These are phyloP conservation scores for Drosophila multiciliata DNA, from an alignment of 2,888 invertebrate genomes.

Conservation along the genomic window DNA sequence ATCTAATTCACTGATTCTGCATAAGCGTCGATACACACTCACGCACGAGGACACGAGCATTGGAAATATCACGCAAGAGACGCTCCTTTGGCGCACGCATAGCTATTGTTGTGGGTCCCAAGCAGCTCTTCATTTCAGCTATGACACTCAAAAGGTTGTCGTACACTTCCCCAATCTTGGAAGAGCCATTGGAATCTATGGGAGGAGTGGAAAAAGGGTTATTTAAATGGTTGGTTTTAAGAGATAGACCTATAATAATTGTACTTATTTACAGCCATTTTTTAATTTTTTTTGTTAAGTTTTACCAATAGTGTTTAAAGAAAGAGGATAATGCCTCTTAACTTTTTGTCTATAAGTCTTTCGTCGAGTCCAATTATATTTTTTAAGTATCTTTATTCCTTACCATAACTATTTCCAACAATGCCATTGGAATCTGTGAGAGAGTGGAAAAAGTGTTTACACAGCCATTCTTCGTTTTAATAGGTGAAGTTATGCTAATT, in stretches of 20 bases:
- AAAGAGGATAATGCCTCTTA: too few relatives aligned
- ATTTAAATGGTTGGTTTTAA: not conserved
- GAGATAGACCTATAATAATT: not conserved
- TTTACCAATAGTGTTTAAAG: too few relatives aligned
- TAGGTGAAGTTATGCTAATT: too few relatives aligned
- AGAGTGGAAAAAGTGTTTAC: not conserved
- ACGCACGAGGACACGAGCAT: conserved; percentile 63
- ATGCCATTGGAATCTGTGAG: conserved; percentile 13
- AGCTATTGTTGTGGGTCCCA: conserved; percentile 53
- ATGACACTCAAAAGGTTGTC: conserved; percentile 49
- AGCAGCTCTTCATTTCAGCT: conserved; percentile 44
- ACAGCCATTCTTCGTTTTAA: too few relatives aligned
- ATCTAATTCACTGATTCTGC: conserved; percentile 27
- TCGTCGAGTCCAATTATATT: not conserved
- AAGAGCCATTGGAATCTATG: conserved; percentile 8
- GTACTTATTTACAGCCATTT: not conserved
- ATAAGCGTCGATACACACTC: conserved; percentile 56
- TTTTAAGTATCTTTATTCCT: not conserved
- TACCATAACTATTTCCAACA: conserved; percentile 5
- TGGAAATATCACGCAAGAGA: conserved; percentile 57
- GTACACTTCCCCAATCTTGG: conserved; percentile 43
- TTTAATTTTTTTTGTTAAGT: too few relatives aligned
- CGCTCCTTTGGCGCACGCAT: conserved; percentile 68
- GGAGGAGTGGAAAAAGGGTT: not conserved
- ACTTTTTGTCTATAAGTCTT: not conserved